A percentile compares a stretch with the other conserved stretches of the same genome.
These are phyloP conservation scores for Phyto melanocephala DNA, from an alignment of 2,888 invertebrate species.

Conservation along the genomic window DNA sequence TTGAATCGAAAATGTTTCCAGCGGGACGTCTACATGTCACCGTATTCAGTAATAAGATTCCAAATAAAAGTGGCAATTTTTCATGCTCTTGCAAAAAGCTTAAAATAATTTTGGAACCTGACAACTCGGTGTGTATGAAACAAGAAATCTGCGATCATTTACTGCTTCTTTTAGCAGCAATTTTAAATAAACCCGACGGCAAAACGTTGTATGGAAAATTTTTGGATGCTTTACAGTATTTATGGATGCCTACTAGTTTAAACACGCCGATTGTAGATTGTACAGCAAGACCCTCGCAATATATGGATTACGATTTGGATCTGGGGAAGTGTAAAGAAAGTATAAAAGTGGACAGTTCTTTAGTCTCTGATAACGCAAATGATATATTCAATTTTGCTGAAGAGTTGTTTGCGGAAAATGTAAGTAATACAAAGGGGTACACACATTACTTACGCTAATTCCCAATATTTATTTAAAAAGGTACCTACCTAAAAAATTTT, in stretches of 20 bases:
- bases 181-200: constrained; percentile 72
- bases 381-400: constrained; percentile 53
- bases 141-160: constrained; percentile 78
- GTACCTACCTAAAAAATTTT: too few relatives aligned
- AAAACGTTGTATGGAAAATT: constrained; percentile 73
- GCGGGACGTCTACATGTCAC: constrained; percentile 75
- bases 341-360: constrained; percentile 27
- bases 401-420: constrained; percentile 50
- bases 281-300: neutral
- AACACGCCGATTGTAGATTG: constrained; percentile 70
- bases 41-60: constrained; percentile 69
- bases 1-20: constrained; percentile 73
- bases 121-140: constrained; percentile 75
- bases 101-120: constrained; percentile 75
- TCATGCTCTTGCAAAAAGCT: constrained; percentile 77
- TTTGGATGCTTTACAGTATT: constrained; percentile 71
- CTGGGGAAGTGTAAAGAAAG: constrained; percentile 14
- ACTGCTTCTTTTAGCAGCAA: constrained; percentile 74
- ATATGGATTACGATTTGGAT: constrained; percentile 26
- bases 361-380: constrained; percentile 8
- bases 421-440: constrained; percentile 32
- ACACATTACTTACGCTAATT: too few relatives aligned
- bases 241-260: constrained; percentile 73
- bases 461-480: too few relatives aligned
- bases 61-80: constrained; percentile 69